Evolutionary conservation across 2,888 invertebrate species (phyloP).

Genomic region (Steinernema scapterisci): DNA sequence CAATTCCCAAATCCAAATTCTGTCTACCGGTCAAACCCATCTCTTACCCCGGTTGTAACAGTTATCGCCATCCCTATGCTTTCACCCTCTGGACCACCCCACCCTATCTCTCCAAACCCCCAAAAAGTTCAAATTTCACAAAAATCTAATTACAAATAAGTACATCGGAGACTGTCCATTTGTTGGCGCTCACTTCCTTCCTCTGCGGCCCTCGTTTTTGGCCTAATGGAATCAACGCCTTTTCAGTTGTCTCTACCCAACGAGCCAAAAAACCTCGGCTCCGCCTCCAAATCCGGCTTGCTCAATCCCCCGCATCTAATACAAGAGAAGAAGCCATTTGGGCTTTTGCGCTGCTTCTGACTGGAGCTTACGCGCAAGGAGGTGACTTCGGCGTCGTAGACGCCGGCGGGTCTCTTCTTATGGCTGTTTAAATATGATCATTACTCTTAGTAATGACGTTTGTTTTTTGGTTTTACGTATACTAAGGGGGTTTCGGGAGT

Average conservation of each 20-base stretch:
- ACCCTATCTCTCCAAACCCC: not conserved
- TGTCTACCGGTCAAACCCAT: too few species aligned
- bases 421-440: not conserved
- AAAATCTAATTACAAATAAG: conserved; percentile 6
- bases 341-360: too few species aligned
- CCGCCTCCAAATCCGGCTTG: not conserved
- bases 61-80: too few species aligned
- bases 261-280: not conserved
- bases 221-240: conserved; percentile 22
- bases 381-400: not conserved
- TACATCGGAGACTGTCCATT: not conserved
- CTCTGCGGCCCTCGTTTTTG: not conserved
- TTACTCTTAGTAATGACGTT: conserved; percentile 1
- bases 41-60: too few species aligned
- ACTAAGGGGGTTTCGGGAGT: too few species aligned
- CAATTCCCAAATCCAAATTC: too few species aligned
- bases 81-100: too few species aligned
- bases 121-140: conserved; percentile 16
- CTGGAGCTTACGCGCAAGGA: too few species aligned
- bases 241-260: not conserved
- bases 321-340: too few species aligned
- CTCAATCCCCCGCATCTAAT: too few species aligned
- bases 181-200: conserved; percentile 12
- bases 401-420: not conserved
- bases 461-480: not conserved